These are phyloP conservation scores for Tragelaphus oryx DNA, from an alignment of 2,797 vertebrate species.

Conservation along the genomic window DNA sequence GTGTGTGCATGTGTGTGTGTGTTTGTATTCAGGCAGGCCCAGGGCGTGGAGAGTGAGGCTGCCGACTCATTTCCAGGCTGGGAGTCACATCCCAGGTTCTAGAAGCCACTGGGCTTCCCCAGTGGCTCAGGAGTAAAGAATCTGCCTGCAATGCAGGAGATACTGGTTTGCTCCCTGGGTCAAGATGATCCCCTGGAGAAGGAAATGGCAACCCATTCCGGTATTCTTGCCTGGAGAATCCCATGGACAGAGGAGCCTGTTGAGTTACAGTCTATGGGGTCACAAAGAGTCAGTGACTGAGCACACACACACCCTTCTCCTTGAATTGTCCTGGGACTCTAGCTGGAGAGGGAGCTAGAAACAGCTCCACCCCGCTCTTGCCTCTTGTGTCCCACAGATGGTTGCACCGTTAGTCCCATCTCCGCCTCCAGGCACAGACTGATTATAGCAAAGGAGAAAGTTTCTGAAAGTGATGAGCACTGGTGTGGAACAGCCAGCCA, in stretches of 20 bases:
- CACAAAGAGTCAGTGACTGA: neutral
- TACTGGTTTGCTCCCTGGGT: neutral
- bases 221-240: neutral
- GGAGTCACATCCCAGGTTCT: neutral
- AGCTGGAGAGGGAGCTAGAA: neutral
- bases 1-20: neutral
- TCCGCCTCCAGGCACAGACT: neutral
- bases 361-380: neutral
- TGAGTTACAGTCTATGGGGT: neutral
- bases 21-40: too few relatives aligned
- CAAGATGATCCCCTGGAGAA: neutral
- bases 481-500: neutral
- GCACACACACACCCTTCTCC: neutral
- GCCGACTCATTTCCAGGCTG: neutral
- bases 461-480: neutral
- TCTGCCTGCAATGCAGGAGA: neutral
- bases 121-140: neutral
- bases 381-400: neutral
- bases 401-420: neutral
- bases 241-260: neutral
- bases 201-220: neutral
- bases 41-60: neutral
- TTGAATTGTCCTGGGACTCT: neutral
- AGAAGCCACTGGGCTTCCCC: neutral
- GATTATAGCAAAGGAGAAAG: neutral